Evolutionary conservation across 2,888 invertebrate species (phyloP), one percentile per base, ranked within the genome.

Genomic region (Lysandra bellargus): DNA sequence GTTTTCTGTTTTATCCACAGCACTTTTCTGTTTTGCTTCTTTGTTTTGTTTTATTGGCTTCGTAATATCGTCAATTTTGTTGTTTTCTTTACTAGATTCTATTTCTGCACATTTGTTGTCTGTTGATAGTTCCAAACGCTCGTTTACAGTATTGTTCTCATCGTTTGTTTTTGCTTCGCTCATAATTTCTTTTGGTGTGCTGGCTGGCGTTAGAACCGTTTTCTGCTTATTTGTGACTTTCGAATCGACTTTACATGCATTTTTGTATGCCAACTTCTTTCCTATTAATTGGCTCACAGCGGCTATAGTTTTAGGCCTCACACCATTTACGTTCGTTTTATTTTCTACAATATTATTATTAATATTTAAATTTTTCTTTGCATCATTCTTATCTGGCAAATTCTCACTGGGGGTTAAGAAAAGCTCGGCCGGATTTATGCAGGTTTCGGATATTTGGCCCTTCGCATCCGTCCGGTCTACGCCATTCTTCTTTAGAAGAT

Each of bases 401-500:
- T 86, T 94, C 88, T 93, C 93, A 82, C 85, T 92, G 1, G 91
- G 88, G 77, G 90, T 84, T 84, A 95, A 87, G 86, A 95, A 93
- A 84, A 95, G 85, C 87, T 95, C 89, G 79, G 94, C 92, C 81
- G 94, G 93, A 83, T 94, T 89, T 80, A 90, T 82, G 85, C 93
- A 87, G 84, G 87, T 87, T 85, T 95, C 89, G 82, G 93, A 84
- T 82, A 91, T 82, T 86, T 90, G 87, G 81, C 88, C 85, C 86
- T 92, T 89, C 82, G 93, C 86, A 69, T 91, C 92, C 9, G 88
- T 86, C 84, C 95, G 90, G 81, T 96, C 96, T 73, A 96, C 92
- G 85, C 95, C 95, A 84, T 95, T 96, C 87, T 95, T 95, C 81
- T 95, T 91, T 81, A 95, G 89, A 75, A 95, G 89, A 85, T 94